Evolutionary conservation across 2,113 vertebrate species (phyloP), one percentile per base, ranked within the genome.

Genomic region (Vidua chalybeata): DNA sequence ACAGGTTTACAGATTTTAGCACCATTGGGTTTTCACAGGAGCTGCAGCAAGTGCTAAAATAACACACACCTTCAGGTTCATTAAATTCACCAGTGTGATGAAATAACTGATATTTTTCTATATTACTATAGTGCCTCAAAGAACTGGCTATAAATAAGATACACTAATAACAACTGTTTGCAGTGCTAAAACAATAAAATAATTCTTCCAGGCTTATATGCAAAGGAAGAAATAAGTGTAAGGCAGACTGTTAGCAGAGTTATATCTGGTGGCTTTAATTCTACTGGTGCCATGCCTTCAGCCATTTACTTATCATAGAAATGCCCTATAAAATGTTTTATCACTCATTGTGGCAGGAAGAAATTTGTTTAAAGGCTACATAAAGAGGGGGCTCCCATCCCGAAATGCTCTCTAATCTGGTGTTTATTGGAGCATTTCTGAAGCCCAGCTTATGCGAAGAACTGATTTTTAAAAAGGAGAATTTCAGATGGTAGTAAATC

Each of bases 51-150:
- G 98, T 98, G 98, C 98, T 99, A 99, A 99, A 99, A 99, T 98
- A 98, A 98, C 98, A 98, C 98, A 99, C 98, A 99, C 98, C 99
- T 99, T 99, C 98, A 98, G 98, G 98, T 98, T 98, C 98, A 98
- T 98, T 99, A 98, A 98, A 98, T 98, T 98, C 97, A 97, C 98
- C 97, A 98, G 87, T 97, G 96, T 98, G 98, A 98, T 97, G 97
- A 98, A 98, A 98, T 98, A 97, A 98, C 97, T 97, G 98, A 98
- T 98, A 98, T 98, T 98, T 98, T 96, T 96, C 97, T 98, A 58
- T 96, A 98, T 98, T 98, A 97, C 98, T 97, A 93, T 93, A 97
- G 96, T 97, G 94, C 96, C 87, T 98, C 97, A 97, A 98, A 98
- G 97, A 98, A 84, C 96, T 74, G 76, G 87, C 97, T 98, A 98